Percentiles rank a stretch among this genome's conserved stretches.
phyloP scores from a whole-genome alignment of 2,888 invertebrate species.

The Agrochola lota region DNA sequence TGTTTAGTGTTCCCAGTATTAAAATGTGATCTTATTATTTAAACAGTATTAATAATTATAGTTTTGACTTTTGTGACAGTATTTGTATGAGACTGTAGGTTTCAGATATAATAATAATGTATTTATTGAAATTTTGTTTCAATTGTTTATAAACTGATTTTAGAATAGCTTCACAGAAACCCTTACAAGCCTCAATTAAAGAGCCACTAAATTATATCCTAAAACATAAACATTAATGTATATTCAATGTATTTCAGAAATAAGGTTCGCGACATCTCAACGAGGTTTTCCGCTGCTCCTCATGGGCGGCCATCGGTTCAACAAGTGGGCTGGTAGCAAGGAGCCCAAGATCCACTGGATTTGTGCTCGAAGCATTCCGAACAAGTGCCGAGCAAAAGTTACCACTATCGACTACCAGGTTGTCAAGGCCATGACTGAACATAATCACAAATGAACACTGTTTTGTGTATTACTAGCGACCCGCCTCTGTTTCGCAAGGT shows the following conservation, averaged over 20 bases:
- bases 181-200: neutral
- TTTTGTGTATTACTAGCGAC: no score
- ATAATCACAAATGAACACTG: slow-evolving; percentile 33
- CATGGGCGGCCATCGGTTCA: slow-evolving; percentile 70
- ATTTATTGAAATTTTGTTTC: slow-evolving; percentile 14
- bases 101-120: slow-evolving; percentile 10
- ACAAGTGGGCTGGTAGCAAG: slow-evolving; percentile 63
- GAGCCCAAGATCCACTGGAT: slow-evolving; percentile 65
- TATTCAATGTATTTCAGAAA: slow-evolving; percentile 17
- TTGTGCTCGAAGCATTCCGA: slow-evolving; percentile 50
- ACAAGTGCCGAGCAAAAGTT: slow-evolving; percentile 49
- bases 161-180: neutral
- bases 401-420: slow-evolving; percentile 41
- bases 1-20: slow-evolving; percentile 33
- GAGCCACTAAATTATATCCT: neutral
- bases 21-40: slow-evolving; percentile 35
- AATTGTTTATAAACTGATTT: neutral
- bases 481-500: no score
- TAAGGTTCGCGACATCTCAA: slow-evolving; percentile 40
- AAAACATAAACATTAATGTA: neutral
- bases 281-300: slow-evolving; percentile 58
- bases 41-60: slow-evolving; percentile 10
- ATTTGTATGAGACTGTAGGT: slow-evolving; percentile 1
- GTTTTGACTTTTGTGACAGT: neutral
- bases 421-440: slow-evolving; percentile 33